Evolutionary conservation across 1,140 invertebrate species (phyloP).

Genomic region (Euura lappo): DNA sequence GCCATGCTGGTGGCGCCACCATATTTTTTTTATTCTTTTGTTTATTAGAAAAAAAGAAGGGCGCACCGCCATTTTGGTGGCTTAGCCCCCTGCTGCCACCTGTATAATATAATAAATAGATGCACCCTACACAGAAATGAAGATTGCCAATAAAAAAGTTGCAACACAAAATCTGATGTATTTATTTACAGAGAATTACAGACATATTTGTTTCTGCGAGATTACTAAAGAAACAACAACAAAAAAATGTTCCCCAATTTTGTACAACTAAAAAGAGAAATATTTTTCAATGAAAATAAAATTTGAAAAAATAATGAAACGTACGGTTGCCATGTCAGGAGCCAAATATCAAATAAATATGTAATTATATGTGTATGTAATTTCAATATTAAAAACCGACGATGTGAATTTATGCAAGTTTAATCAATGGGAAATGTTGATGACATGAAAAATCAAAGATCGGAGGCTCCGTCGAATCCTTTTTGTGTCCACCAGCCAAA

Average conservation of each 20-base stretch:
- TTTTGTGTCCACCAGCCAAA: constrained; percentile 88
- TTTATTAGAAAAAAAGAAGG: too few relatives aligned
- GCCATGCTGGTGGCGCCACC: too few relatives aligned
- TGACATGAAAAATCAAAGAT: constrained; percentile 91
- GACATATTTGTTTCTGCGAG: too few relatives aligned
- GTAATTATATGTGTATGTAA: not conserved
- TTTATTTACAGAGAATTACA: too few relatives aligned
- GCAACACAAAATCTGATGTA: too few relatives aligned
- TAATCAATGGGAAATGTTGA: constrained; percentile 91
- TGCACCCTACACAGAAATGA: too few relatives aligned
- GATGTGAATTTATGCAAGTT: constrained; percentile 57
- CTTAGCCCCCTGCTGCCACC: too few relatives aligned
- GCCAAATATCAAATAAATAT: not conserved
- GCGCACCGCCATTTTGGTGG: too few relatives aligned
- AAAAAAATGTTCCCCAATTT: not conserved
- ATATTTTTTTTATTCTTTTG: too few relatives aligned
- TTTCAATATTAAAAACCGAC: not conserved
- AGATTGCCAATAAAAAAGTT: too few relatives aligned
- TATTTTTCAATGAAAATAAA: constrained; percentile 1
- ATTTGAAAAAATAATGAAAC: constrained; percentile 24
- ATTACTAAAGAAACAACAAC: not conserved
- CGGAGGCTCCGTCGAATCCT: constrained; percentile 80
- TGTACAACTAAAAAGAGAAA: not conserved
- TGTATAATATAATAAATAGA: too few relatives aligned
- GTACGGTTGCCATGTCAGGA: constrained; percentile 14